Conservation (phyloP, 2,797 vertebrate genomes). For the Cossypha dichroa region DNA sequence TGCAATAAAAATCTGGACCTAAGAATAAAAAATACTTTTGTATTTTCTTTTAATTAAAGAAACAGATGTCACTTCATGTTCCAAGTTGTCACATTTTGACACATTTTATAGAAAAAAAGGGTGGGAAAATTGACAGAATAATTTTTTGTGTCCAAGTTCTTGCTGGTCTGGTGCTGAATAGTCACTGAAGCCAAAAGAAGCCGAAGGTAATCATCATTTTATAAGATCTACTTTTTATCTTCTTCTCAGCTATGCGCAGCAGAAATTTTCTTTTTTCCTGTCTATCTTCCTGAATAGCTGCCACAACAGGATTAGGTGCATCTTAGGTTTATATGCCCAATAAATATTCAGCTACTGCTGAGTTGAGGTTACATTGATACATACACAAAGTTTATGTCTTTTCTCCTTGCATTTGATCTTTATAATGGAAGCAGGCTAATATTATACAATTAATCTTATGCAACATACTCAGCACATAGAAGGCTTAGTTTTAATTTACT, state of each 20-base stretch:
- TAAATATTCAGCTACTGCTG: slow-evolving; percentile 63
- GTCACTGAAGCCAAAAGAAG: neutral
- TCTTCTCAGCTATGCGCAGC: neutral
- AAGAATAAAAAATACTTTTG: neutral
- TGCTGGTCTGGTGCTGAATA: neutral
- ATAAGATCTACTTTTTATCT: neutral
- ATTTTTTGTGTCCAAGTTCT: neutral
- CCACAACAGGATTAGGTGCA: slow-evolving; percentile 20
- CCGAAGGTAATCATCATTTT: neutral
- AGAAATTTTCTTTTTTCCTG: neutral
- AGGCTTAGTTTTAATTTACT: slow-evolving; percentile 72
- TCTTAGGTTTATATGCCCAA: slow-evolving; percentile 37
- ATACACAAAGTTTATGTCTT: slow-evolving; percentile 61
- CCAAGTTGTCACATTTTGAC: neutral
- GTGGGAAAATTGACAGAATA: neutral
- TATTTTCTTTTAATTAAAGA: neutral
- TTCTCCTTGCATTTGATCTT: slow-evolving; percentile 65
- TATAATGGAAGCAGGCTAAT: slow-evolving; percentile 54
- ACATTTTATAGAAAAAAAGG: neutral
- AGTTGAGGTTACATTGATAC: slow-evolving; percentile 44
- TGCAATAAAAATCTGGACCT: neutral
- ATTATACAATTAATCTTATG: slow-evolving; percentile 71
- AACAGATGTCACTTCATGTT: neutral
- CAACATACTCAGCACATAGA: slow-evolving; percentile 19
- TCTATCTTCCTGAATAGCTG: neutral